Evolutionary conservation across 2,797 vertebrate genomes (phyloP).

Genomic region (Astyanax mexicanus): DNA sequence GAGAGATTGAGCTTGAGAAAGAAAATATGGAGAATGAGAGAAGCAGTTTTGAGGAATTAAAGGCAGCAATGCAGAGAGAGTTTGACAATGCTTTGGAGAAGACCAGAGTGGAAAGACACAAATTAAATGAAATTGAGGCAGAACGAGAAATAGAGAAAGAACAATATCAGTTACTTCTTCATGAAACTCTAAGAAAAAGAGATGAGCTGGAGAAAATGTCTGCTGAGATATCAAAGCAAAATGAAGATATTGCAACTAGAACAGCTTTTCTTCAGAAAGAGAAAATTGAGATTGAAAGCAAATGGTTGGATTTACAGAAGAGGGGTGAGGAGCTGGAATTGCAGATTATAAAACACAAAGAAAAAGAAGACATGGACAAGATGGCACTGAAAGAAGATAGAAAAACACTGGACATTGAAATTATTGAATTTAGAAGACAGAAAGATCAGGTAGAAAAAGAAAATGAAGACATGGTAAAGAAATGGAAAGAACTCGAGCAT

Average conservation of each 20-base stretch:
- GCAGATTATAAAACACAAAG: background rate
- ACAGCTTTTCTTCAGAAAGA: slow-evolving; percentile 22
- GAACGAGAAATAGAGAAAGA: too few relatives aligned
- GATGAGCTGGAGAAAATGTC: slow-evolving; percentile 22
- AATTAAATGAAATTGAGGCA: too few relatives aligned
- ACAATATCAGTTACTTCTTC: too few relatives aligned
- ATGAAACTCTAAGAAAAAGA: slow-evolving; percentile 14
- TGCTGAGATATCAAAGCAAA: slow-evolving; percentile 17
- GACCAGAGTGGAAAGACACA: too few relatives aligned
- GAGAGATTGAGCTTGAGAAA: slow-evolving; percentile 15
- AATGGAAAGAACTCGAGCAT: background rate
- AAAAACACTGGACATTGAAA: background rate
- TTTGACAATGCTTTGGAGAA: background rate
- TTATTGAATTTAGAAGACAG: background rate
- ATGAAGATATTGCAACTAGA: background rate
- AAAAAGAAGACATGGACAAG: background rate
- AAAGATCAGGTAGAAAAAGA: background rate
- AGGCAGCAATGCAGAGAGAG: slow-evolving; percentile 22
- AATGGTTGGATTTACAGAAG: slow-evolving; percentile 11
- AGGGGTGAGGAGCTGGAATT: slow-evolving; percentile 5
- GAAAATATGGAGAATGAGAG: slow-evolving; percentile 20
- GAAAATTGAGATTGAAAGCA: slow-evolving; percentile 1
- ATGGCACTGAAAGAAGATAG: background rate
- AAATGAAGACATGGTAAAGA: background rate
- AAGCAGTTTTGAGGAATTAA: background rate